Evolutionary conservation across 2,888 invertebrate genomes (phyloP).

Genomic region (Tenthredo notha): DNA sequence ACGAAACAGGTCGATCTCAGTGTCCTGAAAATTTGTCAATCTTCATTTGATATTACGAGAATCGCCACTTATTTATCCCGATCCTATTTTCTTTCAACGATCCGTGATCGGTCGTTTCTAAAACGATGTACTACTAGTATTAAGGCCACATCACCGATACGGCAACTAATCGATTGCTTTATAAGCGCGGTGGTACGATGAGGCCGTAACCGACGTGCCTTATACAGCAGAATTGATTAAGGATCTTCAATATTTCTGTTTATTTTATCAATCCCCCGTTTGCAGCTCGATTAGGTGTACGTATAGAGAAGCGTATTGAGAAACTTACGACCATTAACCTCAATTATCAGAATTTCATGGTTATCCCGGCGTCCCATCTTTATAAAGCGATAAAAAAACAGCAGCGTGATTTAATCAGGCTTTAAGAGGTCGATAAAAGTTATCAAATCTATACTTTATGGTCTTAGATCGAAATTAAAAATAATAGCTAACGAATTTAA

Average conservation of each 20-base stretch:
- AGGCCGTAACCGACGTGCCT: conserved; percentile 40
- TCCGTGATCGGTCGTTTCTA: conserved; percentile 9
- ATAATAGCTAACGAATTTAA: neutral
- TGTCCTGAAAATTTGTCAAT: neutral
- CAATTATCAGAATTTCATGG: conserved; percentile 47
- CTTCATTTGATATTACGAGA: neutral
- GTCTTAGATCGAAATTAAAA: neutral
- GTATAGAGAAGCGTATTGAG: neutral
- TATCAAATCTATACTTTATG: conserved; percentile 26
- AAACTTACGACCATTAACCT: conserved; percentile 47
- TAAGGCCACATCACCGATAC: conserved; percentile 47
- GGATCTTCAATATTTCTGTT: conserved; percentile 43
- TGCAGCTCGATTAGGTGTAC: neutral
- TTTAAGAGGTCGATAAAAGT: conserved; percentile 13
- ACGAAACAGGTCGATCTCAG: neutral
- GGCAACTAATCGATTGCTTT: conserved; percentile 49
- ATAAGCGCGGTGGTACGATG: conserved; percentile 30
- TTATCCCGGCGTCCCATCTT: conserved; percentile 9
- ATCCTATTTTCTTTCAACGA: conserved; percentile 34
- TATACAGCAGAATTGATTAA: conserved; percentile 39
- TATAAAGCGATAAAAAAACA: conserved; percentile 8
- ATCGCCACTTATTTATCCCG: neutral
- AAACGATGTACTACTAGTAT: conserved; percentile 39
- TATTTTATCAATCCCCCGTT: conserved; percentile 33
- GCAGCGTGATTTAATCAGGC: conserved; percentile 31